These are phyloP conservation scores for Lepilemur ruficaudatus DNA, from an alignment of 2,797 vertebrate genomes.

Conservation along the genomic window DNA sequence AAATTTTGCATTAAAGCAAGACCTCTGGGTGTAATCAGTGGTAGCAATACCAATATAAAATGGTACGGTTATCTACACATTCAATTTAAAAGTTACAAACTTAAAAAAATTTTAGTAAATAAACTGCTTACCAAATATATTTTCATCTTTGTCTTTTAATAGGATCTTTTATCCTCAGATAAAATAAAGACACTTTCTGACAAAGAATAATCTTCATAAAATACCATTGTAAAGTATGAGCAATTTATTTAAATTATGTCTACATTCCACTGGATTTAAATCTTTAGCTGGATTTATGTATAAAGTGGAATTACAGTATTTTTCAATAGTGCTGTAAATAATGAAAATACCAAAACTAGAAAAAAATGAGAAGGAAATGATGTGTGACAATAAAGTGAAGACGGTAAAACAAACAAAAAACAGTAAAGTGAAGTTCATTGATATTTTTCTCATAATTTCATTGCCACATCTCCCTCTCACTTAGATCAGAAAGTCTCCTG, in stretches of 20 bases:
- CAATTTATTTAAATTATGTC: not conserved
- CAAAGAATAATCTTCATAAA: constrained; percentile 4
- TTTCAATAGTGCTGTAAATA: constrained; percentile 4
- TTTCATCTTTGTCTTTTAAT: constrained; percentile 42
- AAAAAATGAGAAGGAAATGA: constrained; percentile 47
- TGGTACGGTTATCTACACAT: not conserved
- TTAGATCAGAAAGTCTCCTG: constrained; percentile 47
- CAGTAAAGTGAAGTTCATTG: constrained; percentile 5
- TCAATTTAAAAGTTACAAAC: not conserved
- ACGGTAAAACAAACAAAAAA: not conserved
- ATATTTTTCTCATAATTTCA: constrained; percentile 40
- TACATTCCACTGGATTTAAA: not conserved
- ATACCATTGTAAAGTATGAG: not conserved
- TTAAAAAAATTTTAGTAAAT: not conserved
- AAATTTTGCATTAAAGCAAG: not conserved
- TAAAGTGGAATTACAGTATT: not conserved
- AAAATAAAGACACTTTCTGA: constrained; percentile 17
- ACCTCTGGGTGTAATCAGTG: not conserved
- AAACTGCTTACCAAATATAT: not conserved
- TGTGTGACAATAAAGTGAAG: constrained; percentile 3
- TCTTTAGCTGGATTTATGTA: constrained; percentile 15
- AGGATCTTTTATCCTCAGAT: not conserved
- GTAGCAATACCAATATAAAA: not conserved
- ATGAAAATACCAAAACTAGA: not conserved
- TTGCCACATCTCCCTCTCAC: constrained; percentile 17